Evolutionary conservation across 2,113 vertebrate species (phyloP).

Genomic region (Mesocricetus auratus): DNA sequence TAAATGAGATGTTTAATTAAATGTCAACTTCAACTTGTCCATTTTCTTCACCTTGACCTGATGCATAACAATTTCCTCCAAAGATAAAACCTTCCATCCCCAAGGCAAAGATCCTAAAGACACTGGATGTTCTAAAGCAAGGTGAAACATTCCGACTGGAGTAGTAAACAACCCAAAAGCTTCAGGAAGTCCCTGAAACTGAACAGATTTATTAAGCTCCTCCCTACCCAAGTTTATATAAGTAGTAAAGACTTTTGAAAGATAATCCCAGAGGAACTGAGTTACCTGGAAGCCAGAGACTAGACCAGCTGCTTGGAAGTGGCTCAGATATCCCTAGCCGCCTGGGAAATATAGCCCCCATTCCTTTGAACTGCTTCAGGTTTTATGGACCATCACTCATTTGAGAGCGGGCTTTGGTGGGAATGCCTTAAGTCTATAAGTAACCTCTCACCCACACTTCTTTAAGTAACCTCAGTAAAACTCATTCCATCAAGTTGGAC

Average conservation of each 20-base stretch:
- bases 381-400: background rate
- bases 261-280: background rate
- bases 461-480: background rate
- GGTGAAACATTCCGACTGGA: background rate
- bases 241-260: background rate
- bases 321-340: background rate
- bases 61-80: background rate
- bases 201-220: background rate
- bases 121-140: background rate
- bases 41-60: background rate
- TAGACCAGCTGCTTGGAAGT: background rate
- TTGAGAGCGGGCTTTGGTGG: background rate
- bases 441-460: background rate
- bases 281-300: background rate
- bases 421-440: background rate
- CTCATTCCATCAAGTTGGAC: background rate
- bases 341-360: background rate
- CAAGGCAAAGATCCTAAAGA: background rate
- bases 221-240: background rate
- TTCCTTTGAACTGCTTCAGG: background rate
- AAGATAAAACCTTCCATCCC: background rate
- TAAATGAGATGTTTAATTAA: slow-evolving; percentile 52
- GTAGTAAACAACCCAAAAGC: background rate
- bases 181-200: background rate
- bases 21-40: background rate